Evolutionary conservation across 2,113 vertebrate genomes (phyloP), one percentile per base, ranked within the genome.

Genomic region (Nothobranchius kuhntae): DNA sequence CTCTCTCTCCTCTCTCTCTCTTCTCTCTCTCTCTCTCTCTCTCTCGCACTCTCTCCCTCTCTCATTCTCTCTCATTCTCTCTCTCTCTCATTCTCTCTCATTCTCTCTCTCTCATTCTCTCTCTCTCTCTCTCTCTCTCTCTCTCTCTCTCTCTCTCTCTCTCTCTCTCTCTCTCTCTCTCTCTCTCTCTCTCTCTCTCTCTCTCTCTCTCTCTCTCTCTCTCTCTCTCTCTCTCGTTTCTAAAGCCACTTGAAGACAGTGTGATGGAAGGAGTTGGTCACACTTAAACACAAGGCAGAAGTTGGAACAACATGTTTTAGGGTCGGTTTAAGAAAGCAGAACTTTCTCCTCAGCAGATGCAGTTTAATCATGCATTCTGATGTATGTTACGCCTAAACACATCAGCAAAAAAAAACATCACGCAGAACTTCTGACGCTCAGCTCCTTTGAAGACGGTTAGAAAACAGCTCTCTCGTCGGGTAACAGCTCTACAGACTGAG

Each of bases 391-490:
- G 73, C 76, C 80, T 78, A 73, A 84, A 82, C 60, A 69, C 62
- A 67, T 79, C 59, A 75, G 53, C 4, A 51, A 52, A 53, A 57
- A 21, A 21, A 73, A 70, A 78, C 73, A 74, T 82, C 62, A 53
- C 61, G 55, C 52, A 14, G 26, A 53, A 66, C 74, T 83, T 85
- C 71, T 65, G 65, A 79, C 61, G 82, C 56, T 73, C 68, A 65
- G 67, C 61, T 60, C 69, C 85, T 91, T 91, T 91, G 89, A 90
- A 89, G 89, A 84, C 26, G 30, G 68, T 81, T 40, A 40, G 1
- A 40, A 86, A 87, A 84, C 71, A 65, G 44, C 54, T 81, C 65
- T 88, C 80, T 88, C 81, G 83, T 90, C 84, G 71, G 86, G 80
- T 80, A 77, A 81, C 76, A 84, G 80, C 71, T 61, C 65, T 71